These are phyloP conservation scores for Neosalanx taihuensis DNA, from an alignment of 2,797 vertebrate species.

Conservation along the genomic window DNA sequence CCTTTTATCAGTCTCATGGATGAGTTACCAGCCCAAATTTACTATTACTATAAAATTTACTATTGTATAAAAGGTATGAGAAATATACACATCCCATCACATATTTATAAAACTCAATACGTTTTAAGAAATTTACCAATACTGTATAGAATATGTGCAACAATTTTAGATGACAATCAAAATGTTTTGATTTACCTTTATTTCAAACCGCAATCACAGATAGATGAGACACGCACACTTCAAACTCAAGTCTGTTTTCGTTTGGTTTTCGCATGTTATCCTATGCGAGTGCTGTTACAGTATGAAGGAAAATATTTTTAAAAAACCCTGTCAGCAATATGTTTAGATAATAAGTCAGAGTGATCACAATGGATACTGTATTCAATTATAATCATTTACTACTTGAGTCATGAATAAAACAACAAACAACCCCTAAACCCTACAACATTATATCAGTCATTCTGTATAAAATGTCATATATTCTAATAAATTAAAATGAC, in stretches of 20 bases:
- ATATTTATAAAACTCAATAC: background rate
- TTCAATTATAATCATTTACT: slow-evolving; percentile 50
- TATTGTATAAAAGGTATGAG: background rate
- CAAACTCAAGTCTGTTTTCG: background rate
- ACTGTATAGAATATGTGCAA: background rate
- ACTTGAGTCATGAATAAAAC: slow-evolving; percentile 61
- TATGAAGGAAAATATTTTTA: slow-evolving; percentile 32
- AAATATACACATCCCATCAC: background rate
- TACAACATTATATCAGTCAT: slow-evolving; percentile 38
- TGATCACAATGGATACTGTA: slow-evolving; percentile 24
- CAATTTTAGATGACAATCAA: background rate
- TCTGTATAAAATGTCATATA: slow-evolving; percentile 54
- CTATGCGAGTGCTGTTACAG: slow-evolving; percentile 30
- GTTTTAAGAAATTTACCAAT: background rate
- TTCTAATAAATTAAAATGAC: slow-evolving; percentile 50
- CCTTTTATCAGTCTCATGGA: background rate
- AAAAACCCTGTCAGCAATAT: slow-evolving; percentile 22
- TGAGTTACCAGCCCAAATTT: background rate
- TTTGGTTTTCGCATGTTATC: slow-evolving; percentile 28
- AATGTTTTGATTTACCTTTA: background rate
- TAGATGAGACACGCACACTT: background rate
- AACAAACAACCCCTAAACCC: slow-evolving; percentile 15
- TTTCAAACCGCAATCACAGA: background rate
- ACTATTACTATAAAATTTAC: background rate
- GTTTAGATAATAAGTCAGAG: slow-evolving; percentile 4